These are phyloP conservation scores for Nothoprocta perdicaria DNA, from an alignment of 2,113 vertebrate species.

Conservation along the genomic window DNA sequence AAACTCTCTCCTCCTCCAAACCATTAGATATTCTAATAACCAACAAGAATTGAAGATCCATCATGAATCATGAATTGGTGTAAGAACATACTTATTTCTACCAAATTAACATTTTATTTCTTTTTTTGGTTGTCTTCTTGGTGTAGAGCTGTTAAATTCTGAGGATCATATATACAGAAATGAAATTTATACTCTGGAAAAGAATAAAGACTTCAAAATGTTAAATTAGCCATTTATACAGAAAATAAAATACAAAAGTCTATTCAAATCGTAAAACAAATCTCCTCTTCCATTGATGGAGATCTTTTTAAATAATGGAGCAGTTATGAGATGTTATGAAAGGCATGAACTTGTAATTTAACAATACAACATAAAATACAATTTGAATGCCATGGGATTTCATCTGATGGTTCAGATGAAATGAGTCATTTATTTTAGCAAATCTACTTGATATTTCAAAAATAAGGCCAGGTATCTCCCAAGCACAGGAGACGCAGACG, in stretches of 20 bases:
- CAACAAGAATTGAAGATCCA: not conserved
- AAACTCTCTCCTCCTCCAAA: not conserved
- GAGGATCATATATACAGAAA: not conserved
- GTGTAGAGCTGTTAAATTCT: not conserved
- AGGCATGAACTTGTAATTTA: not conserved
- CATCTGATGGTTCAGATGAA: not conserved
- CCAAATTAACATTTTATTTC: not conserved
- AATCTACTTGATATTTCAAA: not conserved
- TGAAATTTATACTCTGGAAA: not conserved
- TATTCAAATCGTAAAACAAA: not conserved
- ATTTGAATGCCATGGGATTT: not conserved
- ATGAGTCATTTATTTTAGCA: slow-evolving; percentile 13
- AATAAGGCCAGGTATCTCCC: not conserved
- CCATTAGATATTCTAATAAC: accelerated
- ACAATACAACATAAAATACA: not conserved
- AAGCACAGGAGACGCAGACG: not conserved
- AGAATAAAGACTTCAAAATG: not conserved
- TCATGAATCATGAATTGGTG: not conserved
- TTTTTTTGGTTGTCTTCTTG: not conserved
- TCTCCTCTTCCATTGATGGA: not conserved
- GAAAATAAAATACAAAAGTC: not conserved
- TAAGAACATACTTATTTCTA: not conserved
- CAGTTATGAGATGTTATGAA: not conserved
- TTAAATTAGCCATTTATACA: not conserved
- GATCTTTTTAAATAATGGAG: not conserved